Percentiles rank a stretch among this genome's conserved stretches.
phyloP scores from a whole-genome alignment of 2,113 vertebrate species.

The Hepsetus odoe region DNA sequence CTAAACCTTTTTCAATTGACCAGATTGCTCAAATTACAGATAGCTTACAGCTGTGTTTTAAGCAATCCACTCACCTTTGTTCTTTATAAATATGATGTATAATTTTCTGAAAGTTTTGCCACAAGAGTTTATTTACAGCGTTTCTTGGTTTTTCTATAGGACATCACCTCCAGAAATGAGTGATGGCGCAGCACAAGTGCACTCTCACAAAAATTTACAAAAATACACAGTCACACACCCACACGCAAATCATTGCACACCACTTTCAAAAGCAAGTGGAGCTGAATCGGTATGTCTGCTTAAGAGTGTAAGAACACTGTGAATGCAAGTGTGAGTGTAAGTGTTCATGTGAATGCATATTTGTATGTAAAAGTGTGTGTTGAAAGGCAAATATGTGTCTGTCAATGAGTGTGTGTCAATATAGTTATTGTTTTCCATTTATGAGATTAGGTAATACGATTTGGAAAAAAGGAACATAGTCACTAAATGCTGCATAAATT shows the following conservation, averaged over 20 bases:
- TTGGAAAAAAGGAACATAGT: not conserved
- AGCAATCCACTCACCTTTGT: too few relatives aligned
- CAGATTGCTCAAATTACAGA: too few relatives aligned
- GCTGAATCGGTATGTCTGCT: not conserved
- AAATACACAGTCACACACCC: not conserved
- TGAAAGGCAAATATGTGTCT: not conserved
- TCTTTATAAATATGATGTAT: too few relatives aligned
- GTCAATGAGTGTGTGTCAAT: not conserved
- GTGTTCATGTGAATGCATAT: slow-evolving; percentile 9
- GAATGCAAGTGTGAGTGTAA: too few relatives aligned
- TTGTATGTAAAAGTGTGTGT: not conserved
- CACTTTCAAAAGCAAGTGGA: not conserved
- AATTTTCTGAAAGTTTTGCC: not conserved
- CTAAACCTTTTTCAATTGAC: too few relatives aligned
- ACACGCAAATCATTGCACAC: not conserved
- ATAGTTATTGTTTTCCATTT: not conserved
- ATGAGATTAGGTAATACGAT: not conserved
- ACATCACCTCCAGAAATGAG: slow-evolving; percentile 77
- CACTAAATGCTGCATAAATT: not conserved
- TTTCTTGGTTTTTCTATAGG: slow-evolving; percentile 61
- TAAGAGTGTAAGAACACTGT: not conserved
- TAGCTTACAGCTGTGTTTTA: too few relatives aligned
- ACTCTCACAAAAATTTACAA: not conserved
- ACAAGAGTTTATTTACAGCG: not conserved
- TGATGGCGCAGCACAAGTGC: slow-evolving; percentile 44